Evolutionary conservation across 2,113 vertebrate species (phyloP).

Genomic region (Forbesichthys papilliferus): DNA sequence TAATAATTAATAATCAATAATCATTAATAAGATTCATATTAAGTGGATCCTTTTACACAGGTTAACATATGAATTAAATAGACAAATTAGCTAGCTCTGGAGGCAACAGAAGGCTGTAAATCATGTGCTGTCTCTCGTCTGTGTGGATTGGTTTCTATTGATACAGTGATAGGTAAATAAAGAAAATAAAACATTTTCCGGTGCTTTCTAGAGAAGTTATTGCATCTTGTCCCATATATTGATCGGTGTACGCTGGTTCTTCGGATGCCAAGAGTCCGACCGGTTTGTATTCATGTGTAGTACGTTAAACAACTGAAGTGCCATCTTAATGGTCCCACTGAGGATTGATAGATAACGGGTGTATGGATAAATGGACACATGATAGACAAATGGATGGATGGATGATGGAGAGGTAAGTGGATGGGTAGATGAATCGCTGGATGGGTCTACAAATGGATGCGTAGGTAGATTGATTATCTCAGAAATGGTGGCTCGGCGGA

Average conservation of each 20-base stretch:
- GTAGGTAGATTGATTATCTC: constrained; percentile 73
- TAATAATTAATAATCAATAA: too few relatives aligned
- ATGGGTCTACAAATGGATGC: constrained; percentile 65
- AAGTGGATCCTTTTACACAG: neutral
- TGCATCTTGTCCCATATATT: neutral
- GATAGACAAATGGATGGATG: constrained; percentile 63
- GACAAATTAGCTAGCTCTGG: constrained; percentile 42
- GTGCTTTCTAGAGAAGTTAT: neutral
- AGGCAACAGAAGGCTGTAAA: constrained; percentile 34
- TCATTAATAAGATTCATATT: too few relatives aligned
- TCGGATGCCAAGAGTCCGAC: constrained; percentile 19
- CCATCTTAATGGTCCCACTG: constrained; percentile 37
- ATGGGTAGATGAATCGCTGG: constrained; percentile 64
- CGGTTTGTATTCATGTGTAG: constrained; percentile 29
- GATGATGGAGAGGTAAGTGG: constrained; percentile 66
- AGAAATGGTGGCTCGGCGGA: constrained; percentile 58
- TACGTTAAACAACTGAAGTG: constrained; percentile 36
- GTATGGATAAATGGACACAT: constrained; percentile 45
- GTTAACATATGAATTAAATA: constrained; percentile 21
- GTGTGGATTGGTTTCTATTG: constrained; percentile 40
- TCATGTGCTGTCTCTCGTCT: constrained; percentile 41
- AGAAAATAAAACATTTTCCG: constrained; percentile 20
- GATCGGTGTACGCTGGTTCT: constrained; percentile 12
- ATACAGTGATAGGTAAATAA: neutral
- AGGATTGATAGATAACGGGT: constrained; percentile 41